These are phyloP conservation scores for Pogona vitticeps DNA, from an alignment of 2,113 vertebrate species.

Conservation along the genomic window DNA sequence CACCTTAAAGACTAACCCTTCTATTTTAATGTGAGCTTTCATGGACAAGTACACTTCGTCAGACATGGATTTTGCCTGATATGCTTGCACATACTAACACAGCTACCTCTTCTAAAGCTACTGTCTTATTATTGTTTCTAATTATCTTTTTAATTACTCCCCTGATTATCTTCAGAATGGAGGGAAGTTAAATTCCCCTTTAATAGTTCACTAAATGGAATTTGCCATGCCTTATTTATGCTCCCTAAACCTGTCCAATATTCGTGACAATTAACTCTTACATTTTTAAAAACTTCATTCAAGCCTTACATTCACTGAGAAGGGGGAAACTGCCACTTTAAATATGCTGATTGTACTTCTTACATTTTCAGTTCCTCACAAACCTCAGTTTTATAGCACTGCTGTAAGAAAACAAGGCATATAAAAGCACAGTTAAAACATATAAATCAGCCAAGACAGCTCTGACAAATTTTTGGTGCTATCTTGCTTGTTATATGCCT, in stretches of 20 bases:
- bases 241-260: background rate
- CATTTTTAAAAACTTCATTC: background rate
- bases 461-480: background rate
- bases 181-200: background rate
- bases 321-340: background rate
- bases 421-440: background rate
- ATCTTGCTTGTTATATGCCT: background rate
- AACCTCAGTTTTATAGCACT: background rate
- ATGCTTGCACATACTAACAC: too few species aligned
- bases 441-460: background rate
- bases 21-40: too few species aligned
- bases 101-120: too few species aligned
- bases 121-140: constrained; percentile 3
- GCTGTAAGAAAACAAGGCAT: background rate
- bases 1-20: too few species aligned
- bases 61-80: too few species aligned
- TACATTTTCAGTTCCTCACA: background rate
- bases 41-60: too few species aligned
- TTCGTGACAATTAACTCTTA: background rate
- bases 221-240: background rate
- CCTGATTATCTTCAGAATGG: background rate
- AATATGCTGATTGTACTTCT: background rate
- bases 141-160: constrained; percentile 24
- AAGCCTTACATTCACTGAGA: background rate
- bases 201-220: constrained; percentile 8